Evolutionary conservation across 2,888 invertebrate species (phyloP).

Genomic region (Resseliella maxima): DNA sequence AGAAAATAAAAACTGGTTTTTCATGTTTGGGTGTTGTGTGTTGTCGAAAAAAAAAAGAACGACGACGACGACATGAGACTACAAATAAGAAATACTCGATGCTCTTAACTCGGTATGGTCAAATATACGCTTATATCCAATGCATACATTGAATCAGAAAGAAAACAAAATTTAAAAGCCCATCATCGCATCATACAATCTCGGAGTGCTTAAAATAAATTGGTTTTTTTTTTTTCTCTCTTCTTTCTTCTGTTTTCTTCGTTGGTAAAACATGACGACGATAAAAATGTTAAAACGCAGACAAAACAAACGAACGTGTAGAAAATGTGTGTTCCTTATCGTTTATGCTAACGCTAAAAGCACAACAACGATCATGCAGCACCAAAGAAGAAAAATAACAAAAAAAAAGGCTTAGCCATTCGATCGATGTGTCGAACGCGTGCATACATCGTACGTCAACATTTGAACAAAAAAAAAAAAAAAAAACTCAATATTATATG

Average conservation of each 20-base stretch:
- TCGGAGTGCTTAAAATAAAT: constrained; percentile 37
- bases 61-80: not conserved
- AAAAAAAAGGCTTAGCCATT: not conserved
- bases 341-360: constrained; percentile 31
- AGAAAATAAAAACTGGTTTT: constrained; percentile 35
- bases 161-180: constrained; percentile 51
- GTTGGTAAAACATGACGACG: not conserved
- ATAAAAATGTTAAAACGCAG: constrained; percentile 31
- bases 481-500: not conserved
- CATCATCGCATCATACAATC: constrained; percentile 46
- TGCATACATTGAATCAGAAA: not conserved
- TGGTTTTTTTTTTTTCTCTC: not conserved
- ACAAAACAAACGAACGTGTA: constrained; percentile 38
- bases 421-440: not conserved
- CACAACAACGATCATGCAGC: constrained; percentile 8
- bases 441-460: constrained; percentile 5
- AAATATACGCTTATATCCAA: not conserved
- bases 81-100: not conserved
- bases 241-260: not conserved
- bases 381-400: not conserved
- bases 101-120: not conserved
- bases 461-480: constrained; percentile 42
- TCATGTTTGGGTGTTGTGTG: constrained; percentile 49
- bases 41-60: constrained; percentile 27
- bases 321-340: constrained; percentile 33